These are phyloP conservation scores for Arion vulgaris DNA, from an alignment of 1,140 invertebrate species.

Conservation along the genomic window DNA sequence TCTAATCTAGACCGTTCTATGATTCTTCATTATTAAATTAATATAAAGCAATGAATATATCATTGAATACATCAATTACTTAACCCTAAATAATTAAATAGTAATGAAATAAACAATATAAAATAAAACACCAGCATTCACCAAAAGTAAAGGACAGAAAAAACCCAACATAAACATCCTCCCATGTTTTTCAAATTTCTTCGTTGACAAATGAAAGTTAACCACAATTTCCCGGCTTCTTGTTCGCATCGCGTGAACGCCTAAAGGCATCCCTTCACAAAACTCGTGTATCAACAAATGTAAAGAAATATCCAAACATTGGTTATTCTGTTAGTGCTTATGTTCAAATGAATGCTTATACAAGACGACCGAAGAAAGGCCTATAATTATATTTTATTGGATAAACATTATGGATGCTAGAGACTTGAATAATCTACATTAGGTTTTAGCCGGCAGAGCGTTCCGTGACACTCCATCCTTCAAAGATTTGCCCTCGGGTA, in stretches of 20 bases:
- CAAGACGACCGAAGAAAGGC: neutral
- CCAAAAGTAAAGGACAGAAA: too few relatives aligned
- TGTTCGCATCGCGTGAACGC: neutral
- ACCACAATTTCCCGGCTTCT: neutral
- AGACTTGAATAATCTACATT: neutral
- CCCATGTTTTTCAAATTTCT: too few relatives aligned
- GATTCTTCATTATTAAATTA: too few relatives aligned
- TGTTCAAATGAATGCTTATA: conserved; percentile 6
- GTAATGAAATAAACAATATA: too few relatives aligned
- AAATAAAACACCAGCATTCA: too few relatives aligned
- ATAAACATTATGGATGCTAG: neutral
- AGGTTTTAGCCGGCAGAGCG: neutral
- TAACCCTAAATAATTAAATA: too few relatives aligned
- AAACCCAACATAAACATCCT: too few relatives aligned
- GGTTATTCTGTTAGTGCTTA: neutral
- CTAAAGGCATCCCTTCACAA: neutral
- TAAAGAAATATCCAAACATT: neutral
- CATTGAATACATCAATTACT: too few relatives aligned
- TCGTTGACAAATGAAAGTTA: neutral
- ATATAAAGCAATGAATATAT: too few relatives aligned
- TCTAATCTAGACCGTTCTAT: too few relatives aligned
- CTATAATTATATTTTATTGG: neutral
- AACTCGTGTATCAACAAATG: neutral
- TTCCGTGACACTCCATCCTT: neutral
- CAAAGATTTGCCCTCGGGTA: neutral